Evolutionary conservation across 2,113 vertebrate genomes (phyloP).

Genomic region (Stegastes partitus): DNA sequence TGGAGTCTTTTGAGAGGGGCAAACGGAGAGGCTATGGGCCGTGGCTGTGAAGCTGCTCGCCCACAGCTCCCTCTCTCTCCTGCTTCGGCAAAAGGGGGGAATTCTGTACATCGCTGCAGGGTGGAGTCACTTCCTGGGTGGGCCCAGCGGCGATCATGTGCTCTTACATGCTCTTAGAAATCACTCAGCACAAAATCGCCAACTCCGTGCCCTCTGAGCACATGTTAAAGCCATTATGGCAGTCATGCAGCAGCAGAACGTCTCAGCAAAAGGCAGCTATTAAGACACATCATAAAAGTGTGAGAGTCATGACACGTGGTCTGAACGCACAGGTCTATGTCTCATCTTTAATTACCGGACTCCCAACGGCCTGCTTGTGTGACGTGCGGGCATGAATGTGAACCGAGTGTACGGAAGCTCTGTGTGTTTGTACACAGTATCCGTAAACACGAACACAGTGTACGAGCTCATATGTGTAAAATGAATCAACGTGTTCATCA

Average conservation of each 20-base stretch:
- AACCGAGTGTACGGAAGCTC: slow-evolving; percentile 1
- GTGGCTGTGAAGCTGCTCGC: slow-evolving; percentile 55
- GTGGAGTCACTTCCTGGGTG: slow-evolving; percentile 83
- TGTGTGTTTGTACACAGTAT: slow-evolving; percentile 5
- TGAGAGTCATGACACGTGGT: slow-evolving; percentile 33
- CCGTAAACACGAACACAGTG: neutral
- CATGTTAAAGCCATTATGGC: slow-evolving; percentile 59
- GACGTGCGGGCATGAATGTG: slow-evolving; percentile 9
- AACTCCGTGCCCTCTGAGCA: slow-evolving; percentile 7
- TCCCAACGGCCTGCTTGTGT: slow-evolving; percentile 27
- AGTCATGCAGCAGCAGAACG: slow-evolving; percentile 31
- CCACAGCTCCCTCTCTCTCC: slow-evolving; percentile 50
- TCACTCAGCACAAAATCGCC: slow-evolving; percentile 20
- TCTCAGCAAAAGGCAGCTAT: slow-evolving; percentile 41
- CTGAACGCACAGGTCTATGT: slow-evolving; percentile 29
- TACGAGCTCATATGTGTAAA: neutral
- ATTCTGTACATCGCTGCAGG: slow-evolving; percentile 70
- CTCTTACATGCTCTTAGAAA: slow-evolving; percentile 34
- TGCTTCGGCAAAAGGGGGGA: slow-evolving; percentile 49
- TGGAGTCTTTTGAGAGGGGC: slow-evolving; percentile 80
- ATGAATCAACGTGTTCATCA: neutral
- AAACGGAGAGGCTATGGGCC: slow-evolving; percentile 62
- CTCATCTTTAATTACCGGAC: slow-evolving; percentile 37
- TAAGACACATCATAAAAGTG: slow-evolving; percentile 46
- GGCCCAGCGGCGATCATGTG: slow-evolving; percentile 60